These are phyloP conservation scores for Xestia c-nigrum DNA, from an alignment of 2,888 invertebrate genomes.

Conservation along the genomic window DNA sequence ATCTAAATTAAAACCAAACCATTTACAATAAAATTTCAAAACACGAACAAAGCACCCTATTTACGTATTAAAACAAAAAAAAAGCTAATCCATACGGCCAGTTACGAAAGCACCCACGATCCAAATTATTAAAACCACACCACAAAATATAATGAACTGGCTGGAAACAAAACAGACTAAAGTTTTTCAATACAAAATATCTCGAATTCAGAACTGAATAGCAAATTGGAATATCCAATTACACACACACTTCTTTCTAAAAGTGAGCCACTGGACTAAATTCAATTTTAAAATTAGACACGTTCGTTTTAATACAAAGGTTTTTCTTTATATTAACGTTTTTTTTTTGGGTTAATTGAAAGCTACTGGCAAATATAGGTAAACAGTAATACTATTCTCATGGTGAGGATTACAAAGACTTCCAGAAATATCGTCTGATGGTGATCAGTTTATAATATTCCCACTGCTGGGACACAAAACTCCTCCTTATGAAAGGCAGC, in stretches of 20 bases:
- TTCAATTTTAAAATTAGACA: conserved; percentile 29
- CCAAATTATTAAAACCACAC: conserved; percentile 49
- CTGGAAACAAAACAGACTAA: conserved; percentile 38
- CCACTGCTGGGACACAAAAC: neutral
- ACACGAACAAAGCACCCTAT: neutral
- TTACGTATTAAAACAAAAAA: conserved; percentile 16
- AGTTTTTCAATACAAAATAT: conserved; percentile 56
- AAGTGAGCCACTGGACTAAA: conserved; percentile 25
- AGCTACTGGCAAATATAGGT: neutral
- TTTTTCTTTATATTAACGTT: conserved; percentile 18
- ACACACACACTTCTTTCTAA: conserved; percentile 14
- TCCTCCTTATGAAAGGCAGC: neutral
- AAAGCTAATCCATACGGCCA: conserved; percentile 9
- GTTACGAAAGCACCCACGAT: conserved; percentile 9
- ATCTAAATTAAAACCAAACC: conserved; percentile 14
- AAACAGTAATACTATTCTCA: neutral
- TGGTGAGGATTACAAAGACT: neutral
- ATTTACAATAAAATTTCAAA: neutral
- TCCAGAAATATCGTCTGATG: neutral
- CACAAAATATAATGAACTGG: conserved; percentile 45
- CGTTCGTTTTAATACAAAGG: conserved; percentile 28
- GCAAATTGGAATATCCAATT: conserved; percentile 39
- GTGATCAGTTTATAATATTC: neutral
- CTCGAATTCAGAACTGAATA: conserved; percentile 25
- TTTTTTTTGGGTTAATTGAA: neutral